phyloP scores from a whole-genome alignment of 2,113 vertebrate genomes.

The Phaethornis superciliosus region DNA sequence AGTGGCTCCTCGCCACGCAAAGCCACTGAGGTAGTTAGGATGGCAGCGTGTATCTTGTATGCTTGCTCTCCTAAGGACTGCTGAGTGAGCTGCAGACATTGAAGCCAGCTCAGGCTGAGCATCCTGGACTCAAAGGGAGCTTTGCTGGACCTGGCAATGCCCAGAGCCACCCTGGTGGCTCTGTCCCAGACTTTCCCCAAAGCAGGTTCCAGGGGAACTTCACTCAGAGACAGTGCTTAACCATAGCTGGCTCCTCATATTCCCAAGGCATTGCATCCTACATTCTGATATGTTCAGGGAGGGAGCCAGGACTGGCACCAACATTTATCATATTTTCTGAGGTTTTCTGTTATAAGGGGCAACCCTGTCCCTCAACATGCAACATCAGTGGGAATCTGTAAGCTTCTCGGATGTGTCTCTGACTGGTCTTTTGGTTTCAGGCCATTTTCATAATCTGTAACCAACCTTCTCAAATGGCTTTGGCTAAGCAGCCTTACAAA shows the following conservation, averaged over 20 bases:
- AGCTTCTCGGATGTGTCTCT: background rate
- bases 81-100: background rate
- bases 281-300: background rate
- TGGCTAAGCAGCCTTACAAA: background rate
- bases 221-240: background rate
- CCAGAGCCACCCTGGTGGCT: background rate
- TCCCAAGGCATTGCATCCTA: background rate
- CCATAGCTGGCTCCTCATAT: background rate
- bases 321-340: background rate
- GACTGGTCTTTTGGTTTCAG: background rate
- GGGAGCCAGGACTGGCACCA: background rate
- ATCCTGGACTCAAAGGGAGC: background rate
- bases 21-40: background rate
- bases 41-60: accelerated
- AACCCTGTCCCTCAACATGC: background rate
- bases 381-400: background rate
- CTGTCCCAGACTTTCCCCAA: background rate
- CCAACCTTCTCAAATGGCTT: background rate
- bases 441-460: background rate
- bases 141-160: background rate
- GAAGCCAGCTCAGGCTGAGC: background rate
- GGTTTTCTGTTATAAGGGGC: background rate
- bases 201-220: background rate
- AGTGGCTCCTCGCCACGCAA: background rate
- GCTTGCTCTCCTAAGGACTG: background rate